phyloP scores from a whole-genome alignment of 2,113 vertebrate species.

The Ciconia maguari region DNA sequence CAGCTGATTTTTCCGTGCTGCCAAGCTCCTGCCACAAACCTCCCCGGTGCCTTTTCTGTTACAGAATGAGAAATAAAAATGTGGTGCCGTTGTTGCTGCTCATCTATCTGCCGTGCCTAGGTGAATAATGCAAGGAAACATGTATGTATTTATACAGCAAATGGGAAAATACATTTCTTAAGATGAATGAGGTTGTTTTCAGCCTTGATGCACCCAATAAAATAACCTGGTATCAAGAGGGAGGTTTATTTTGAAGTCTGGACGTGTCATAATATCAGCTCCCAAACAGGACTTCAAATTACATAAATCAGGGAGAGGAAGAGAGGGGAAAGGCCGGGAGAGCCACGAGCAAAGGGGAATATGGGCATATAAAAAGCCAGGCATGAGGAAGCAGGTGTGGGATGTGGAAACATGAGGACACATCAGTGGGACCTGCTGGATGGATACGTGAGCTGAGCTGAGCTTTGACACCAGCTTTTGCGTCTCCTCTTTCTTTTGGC shows the following conservation, averaged over 20 bases:
- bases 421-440: background rate
- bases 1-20: background rate
- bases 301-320: constrained; percentile 57
- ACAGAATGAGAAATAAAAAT: constrained; percentile 56
- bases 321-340: constrained; percentile 55
- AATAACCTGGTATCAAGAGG: constrained; percentile 68
- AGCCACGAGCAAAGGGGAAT: background rate
- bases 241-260: constrained; percentile 75
- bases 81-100: constrained; percentile 41
- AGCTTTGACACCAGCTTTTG: background rate
- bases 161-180: constrained; percentile 71
- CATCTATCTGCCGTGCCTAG: constrained; percentile 59
- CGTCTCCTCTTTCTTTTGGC: background rate
- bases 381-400: background rate
- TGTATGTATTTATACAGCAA: constrained; percentile 72
- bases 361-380: background rate
- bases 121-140: constrained; percentile 68
- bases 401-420: background rate
- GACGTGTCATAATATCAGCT: constrained; percentile 63
- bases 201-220: constrained; percentile 68
- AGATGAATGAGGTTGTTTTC: constrained; percentile 73
- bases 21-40: background rate
- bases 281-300: constrained; percentile 61
- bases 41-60: constrained; percentile 50
- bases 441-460: background rate